Conservation (phyloP, 2,888 invertebrate genomes). For the Ptychoptera albimana region DNA sequence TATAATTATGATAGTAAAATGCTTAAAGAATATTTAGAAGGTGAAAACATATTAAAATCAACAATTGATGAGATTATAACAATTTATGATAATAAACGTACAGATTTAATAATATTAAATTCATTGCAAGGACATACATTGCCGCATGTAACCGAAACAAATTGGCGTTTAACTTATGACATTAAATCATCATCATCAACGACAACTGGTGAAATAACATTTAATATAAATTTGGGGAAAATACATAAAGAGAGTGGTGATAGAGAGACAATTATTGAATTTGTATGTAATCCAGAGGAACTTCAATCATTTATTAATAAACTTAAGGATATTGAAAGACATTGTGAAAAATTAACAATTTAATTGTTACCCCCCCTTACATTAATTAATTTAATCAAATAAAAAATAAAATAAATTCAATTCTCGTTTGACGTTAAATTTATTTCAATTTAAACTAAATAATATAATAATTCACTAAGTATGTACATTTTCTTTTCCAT, state of each 20-base stretch:
- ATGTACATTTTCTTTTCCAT: background rate
- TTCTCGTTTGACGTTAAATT: background rate
- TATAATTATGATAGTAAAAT: slow-evolving; percentile 19
- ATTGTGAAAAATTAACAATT: slow-evolving; percentile 18
- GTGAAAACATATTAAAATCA: slow-evolving; percentile 14
- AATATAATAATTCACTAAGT: background rate
- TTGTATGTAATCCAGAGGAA: slow-evolving; percentile 28
- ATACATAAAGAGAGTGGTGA: slow-evolving; percentile 22
- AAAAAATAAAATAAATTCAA: slow-evolving; percentile 1
- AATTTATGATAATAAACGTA: slow-evolving; percentile 23
- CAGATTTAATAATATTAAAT: slow-evolving; percentile 22
- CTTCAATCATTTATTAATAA: slow-evolving; percentile 27
- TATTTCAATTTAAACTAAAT: slow-evolving; percentile 2
- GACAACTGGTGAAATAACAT: slow-evolving; percentile 21
- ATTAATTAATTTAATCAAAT: slow-evolving; percentile 1
- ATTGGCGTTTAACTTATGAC: slow-evolving; percentile 28
- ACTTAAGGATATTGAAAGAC: slow-evolving; percentile 28
- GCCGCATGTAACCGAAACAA: slow-evolving; percentile 26
- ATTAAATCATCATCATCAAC: slow-evolving; percentile 25
- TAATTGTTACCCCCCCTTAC: background rate
- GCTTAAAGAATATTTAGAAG: slow-evolving; percentile 20
- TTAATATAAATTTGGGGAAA: slow-evolving; percentile 25
- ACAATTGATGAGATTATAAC: slow-evolving; percentile 22
- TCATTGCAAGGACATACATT: slow-evolving; percentile 22
- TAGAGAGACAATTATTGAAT: slow-evolving; percentile 24